Base-by-base conservation (phyloP, 2,113 vertebrate genomes). In the Micronycteris hirsuta region DNA sequence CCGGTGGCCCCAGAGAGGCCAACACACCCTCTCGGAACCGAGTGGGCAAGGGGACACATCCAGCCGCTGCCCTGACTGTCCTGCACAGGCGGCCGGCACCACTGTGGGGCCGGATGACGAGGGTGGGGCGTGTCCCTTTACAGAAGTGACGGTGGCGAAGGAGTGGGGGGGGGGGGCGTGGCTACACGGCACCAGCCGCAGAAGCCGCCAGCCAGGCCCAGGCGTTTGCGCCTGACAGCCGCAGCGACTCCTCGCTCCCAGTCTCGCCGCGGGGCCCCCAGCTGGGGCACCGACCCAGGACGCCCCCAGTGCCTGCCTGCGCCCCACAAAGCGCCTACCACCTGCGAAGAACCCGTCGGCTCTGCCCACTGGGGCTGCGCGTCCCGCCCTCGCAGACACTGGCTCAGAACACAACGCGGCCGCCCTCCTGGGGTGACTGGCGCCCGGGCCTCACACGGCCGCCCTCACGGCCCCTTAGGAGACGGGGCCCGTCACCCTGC, bases 91-190 rank as follows among this genome's bases (percentile, higher is more conserved):
- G 5, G 63, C 33, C 31, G 15, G 31, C 15, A 16, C 31, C 15
- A 3, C 65, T 16, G 33, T n/a, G 65, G 3, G 7, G 65, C 14
- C 65, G 4, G 8, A 20, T 19, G 65, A 20, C 26, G 13, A 36
- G 65, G 16, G 7, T 3, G 3, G 16, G 0, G 16, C 33, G 16
- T 19, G 65, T 67, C 33, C 6, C 33, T 67, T 31, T 19, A n/a
- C 65, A 67, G 33, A 67, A n/a, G 65, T 16, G 65, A 67, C 3
- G 1, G n/a, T 9, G n/a, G 16, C 2, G 16, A 9, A 36, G 33
- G 15, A n/a, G 3, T 16, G 1, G 3, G 16, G 33, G 14, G 15
- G 31, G 15, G 65, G 17, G n/a, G n/a, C n/a, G n/a, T n/a, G n/a
- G n/a, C n/a, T n/a, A n/a, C n/a, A n/a, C n/a, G n/a, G n/a, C n/a